phyloP scores from a whole-genome alignment of 2,797 vertebrate genomes.

The Peromyscus attwateri region DNA sequence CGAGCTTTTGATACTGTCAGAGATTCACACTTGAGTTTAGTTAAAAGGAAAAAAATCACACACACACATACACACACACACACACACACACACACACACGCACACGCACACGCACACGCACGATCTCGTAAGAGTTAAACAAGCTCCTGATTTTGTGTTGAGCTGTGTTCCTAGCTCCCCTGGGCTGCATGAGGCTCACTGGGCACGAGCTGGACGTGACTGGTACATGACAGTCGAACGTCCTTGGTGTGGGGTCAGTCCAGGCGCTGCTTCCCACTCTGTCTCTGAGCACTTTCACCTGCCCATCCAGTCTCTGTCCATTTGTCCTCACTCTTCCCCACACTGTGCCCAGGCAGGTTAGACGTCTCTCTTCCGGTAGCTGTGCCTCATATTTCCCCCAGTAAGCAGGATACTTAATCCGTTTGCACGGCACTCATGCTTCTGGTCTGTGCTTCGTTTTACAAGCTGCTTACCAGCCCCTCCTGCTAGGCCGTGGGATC shows the following conservation, averaged over 20 bases:
- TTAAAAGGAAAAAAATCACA: background rate
- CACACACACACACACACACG: too few species aligned
- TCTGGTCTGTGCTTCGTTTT: background rate
- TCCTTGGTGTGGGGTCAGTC: background rate
- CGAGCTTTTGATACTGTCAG: background rate
- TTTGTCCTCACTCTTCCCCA: background rate
- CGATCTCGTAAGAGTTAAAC: background rate
- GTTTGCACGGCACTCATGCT: constrained; percentile 18
- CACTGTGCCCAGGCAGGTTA: background rate
- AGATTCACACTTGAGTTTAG: background rate
- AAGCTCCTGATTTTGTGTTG: background rate
- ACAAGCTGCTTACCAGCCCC: background rate
- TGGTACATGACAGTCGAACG: background rate
- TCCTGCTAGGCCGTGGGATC: background rate
- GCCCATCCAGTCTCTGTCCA: background rate
- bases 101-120: too few species aligned
- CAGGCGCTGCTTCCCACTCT: background rate
- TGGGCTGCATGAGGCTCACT: background rate
- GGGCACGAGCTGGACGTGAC: background rate
- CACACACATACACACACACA: too few species aligned
- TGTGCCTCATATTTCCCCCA: background rate
- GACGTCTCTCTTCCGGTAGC: background rate
- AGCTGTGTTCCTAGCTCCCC: background rate
- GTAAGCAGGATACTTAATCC: constrained; percentile 33
- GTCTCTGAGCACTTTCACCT: background rate